These are phyloP conservation scores for Embidobia sp. DNA, from an alignment of 2,888 invertebrate genomes.

Conservation along the genomic window DNA sequence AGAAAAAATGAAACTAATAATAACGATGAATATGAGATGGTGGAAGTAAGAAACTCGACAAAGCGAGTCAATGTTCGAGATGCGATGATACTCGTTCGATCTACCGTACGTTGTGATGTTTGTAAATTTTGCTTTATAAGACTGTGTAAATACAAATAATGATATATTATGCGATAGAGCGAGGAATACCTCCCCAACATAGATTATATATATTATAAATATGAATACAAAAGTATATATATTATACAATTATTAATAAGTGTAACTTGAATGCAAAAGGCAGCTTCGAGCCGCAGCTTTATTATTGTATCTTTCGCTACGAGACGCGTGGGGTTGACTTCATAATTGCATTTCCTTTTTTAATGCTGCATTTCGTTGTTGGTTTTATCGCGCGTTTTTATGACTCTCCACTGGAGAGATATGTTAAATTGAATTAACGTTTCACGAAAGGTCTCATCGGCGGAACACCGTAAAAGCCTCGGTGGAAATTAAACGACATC, in stretches of 20 bases:
- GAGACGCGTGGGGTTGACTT: constrained; percentile 50
- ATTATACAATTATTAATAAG: constrained; percentile 55
- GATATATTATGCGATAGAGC: constrained; percentile 75
- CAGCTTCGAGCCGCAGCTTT: constrained; percentile 59
- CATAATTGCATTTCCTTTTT: constrained; percentile 52
- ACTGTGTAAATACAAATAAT: constrained; percentile 81
- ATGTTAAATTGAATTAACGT: no score
- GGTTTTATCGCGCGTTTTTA: no score
- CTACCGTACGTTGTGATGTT: constrained; percentile 78
- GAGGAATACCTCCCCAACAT: constrained; percentile 62
- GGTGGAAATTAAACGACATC: constrained; percentile 10
- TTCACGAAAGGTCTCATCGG: no score
- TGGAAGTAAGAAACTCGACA: constrained; percentile 39
- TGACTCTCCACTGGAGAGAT: no score
- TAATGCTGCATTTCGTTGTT: no score
- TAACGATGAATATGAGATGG: constrained; percentile 5
- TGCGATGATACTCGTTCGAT: constrained; percentile 74
- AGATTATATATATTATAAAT: constrained; percentile 61
- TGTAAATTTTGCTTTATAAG: constrained; percentile 82
- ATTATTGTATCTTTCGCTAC: constrained; percentile 62
- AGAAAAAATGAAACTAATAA: constrained; percentile 13
- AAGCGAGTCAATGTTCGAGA: constrained; percentile 66
- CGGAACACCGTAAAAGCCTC: no score
- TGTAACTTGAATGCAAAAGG: constrained; percentile 61
- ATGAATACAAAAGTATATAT: constrained; percentile 54